Conservation (phyloP, 2,113 vertebrate genomes). For the Saiga tatarica region DNA sequence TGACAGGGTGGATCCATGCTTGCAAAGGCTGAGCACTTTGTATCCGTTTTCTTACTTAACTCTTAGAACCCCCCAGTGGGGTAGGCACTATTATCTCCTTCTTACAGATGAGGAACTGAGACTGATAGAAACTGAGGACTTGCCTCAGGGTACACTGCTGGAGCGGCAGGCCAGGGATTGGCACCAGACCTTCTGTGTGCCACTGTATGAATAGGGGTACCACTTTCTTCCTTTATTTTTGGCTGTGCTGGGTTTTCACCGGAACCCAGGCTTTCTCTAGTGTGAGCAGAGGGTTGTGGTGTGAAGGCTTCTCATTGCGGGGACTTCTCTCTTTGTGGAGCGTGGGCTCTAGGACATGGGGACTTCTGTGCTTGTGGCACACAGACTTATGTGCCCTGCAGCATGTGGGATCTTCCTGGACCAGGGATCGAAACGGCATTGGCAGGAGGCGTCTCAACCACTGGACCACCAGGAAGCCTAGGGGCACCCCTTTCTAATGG, state of each 20-base stretch:
- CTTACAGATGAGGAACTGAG: background rate
- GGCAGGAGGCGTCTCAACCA: background rate
- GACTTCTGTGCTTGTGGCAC: background rate
- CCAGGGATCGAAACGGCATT: background rate
- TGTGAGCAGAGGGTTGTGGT: background rate
- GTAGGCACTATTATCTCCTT: background rate
- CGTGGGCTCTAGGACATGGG: background rate
- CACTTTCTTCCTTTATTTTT: background rate
- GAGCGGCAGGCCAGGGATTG: background rate
- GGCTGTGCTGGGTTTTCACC: background rate
- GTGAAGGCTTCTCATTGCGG: background rate
- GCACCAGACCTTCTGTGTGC: background rate
- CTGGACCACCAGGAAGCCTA: background rate
- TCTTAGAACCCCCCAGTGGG: background rate
- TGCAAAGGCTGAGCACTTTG: background rate
- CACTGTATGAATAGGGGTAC: background rate
- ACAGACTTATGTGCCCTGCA: background rate
- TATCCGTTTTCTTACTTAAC: background rate
- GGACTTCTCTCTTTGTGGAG: background rate
- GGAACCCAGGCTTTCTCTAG: background rate
- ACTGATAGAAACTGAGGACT: background rate
- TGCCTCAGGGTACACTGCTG: background rate
- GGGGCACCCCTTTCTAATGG: background rate
- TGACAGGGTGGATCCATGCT: background rate
- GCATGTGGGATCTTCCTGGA: background rate